Evolutionary conservation across 2,888 invertebrate species (phyloP).

Genomic region (Elysia crispata): DNA sequence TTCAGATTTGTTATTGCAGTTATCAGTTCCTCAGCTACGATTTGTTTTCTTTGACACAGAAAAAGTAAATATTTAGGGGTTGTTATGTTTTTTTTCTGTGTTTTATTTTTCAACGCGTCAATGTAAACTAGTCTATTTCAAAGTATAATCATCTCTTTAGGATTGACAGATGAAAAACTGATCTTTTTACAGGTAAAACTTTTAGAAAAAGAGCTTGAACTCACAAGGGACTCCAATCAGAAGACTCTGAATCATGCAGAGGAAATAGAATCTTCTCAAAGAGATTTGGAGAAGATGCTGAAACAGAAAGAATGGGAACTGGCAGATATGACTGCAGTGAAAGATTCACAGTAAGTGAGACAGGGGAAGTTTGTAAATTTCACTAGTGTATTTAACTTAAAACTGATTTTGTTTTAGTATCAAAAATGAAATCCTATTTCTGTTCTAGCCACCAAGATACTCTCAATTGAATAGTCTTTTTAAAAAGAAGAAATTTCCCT

Average conservation of each 20-base stretch:
- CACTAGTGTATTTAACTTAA: no score
- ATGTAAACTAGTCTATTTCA: no score
- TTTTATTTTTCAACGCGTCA: background rate
- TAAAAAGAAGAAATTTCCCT: no score
- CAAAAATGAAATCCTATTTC: no score
- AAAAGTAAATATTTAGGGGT: constrained; percentile 6
- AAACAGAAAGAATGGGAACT: constrained; percentile 75
- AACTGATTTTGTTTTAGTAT: no score
- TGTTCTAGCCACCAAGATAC: background rate
- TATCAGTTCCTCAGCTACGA: no score
- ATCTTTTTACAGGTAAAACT: constrained; percentile 66
- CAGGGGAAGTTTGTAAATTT: no score
- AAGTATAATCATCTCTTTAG: no score
- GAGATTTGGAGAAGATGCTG: constrained; percentile 70
- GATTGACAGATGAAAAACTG: no score
- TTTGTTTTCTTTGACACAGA: no score
- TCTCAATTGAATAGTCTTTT: background rate
- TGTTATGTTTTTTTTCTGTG: background rate
- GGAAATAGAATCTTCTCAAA: constrained; percentile 61
- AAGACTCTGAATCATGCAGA: constrained; percentile 62
- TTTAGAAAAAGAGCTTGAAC: constrained; percentile 70
- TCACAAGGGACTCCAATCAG: constrained; percentile 62
- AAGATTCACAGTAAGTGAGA: constrained; percentile 68
- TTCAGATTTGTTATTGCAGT: no score
- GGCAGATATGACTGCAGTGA: constrained; percentile 70